phyloP scores from a whole-genome alignment of 1,140 invertebrate species.

The Drosophila obscura region DNA sequence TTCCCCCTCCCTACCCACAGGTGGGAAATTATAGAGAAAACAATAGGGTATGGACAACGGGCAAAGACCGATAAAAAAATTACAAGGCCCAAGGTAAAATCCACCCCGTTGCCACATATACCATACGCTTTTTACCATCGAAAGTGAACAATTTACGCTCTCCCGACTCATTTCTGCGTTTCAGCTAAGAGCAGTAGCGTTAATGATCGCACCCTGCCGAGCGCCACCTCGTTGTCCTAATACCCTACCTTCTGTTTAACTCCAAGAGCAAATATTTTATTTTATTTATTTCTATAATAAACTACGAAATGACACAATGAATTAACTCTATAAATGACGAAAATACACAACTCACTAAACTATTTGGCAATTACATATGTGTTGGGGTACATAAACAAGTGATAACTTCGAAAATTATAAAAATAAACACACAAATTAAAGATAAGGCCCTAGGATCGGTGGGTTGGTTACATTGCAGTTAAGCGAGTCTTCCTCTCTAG shows the following conservation, averaged over 20 bases:
- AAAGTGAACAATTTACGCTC: no score
- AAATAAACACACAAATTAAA: constrained; percentile 27
- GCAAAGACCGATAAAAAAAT: no score
- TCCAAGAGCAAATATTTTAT: constrained; percentile 9
- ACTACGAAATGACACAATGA: constrained; percentile 2
- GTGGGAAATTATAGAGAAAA: no score
- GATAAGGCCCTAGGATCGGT: constrained; percentile 26
- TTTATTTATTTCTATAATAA: neutral
- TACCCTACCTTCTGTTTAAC: neutral
- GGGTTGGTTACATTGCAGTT: constrained; percentile 30
- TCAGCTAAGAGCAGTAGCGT: no score
- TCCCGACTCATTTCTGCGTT: no score
- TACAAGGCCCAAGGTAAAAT: no score
- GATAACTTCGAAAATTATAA: constrained; percentile 1
- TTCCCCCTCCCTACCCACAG: no score
- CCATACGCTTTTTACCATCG: no score
- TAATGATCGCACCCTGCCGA: no score
- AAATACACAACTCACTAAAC: constrained; percentile 20
- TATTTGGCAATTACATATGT: constrained; percentile 22
- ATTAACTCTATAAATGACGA: neutral
- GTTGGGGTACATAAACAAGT: no score
- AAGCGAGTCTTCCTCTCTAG: constrained; percentile 30
- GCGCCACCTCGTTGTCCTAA: neutral
- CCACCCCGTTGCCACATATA: no score
- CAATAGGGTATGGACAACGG: no score